These are phyloP conservation scores for Sphaeramia orbicularis DNA, from an alignment of 2,797 vertebrate species.

Conservation along the genomic window DNA sequence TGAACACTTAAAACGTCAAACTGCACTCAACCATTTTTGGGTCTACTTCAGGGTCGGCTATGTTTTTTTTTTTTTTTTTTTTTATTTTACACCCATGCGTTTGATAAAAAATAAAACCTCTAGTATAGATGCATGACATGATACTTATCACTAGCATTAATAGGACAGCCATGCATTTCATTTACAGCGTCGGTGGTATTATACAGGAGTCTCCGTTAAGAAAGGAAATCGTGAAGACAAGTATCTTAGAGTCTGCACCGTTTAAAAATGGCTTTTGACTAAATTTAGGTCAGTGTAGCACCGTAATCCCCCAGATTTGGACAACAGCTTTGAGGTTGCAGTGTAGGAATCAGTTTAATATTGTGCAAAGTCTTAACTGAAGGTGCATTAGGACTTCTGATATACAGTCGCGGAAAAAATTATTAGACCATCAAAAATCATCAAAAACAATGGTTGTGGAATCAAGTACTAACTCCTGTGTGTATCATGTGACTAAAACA, in stretches of 20 bases:
- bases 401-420: too few relatives aligned
- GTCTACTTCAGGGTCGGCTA: background rate
- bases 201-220: background rate
- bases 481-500: too few relatives aligned
- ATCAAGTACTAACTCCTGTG: too few relatives aligned
- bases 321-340: constrained; percentile 3
- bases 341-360: background rate
- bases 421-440: too few relatives aligned
- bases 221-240: background rate
- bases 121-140: constrained; percentile 5
- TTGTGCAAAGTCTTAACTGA: constrained; percentile 1
- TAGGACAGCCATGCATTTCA: constrained; percentile 35
- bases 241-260: background rate
- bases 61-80: too few relatives aligned
- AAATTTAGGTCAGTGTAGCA: constrained; percentile 12
- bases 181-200: constrained; percentile 7
- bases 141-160: constrained; percentile 16
- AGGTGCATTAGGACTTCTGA: background rate
- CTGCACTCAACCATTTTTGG: background rate
- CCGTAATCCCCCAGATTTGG: background rate
- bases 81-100: constrained; percentile 27
- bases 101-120: constrained; percentile 1
- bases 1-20: background rate
- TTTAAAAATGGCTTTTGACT: constrained; percentile 7
- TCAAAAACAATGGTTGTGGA: too few relatives aligned